Evolutionary conservation across 2,888 invertebrate species (phyloP), one percentile per base, ranked within the genome.

Genomic region (Amblyteles armatorius): DNA sequence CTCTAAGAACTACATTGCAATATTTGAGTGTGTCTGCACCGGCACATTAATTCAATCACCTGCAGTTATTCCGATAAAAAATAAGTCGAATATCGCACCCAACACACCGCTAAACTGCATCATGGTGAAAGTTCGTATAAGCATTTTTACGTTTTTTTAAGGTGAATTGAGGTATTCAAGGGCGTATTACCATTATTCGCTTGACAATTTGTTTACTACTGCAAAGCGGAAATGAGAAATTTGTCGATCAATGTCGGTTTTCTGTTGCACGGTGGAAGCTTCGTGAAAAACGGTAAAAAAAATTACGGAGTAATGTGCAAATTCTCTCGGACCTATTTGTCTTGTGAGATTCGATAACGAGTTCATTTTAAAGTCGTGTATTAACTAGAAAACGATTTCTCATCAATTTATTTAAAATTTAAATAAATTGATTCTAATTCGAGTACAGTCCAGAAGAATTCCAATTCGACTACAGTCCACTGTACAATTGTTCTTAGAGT

Each of bases 71-170:
- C 9, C 40, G 11, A 40, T 40, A 29, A 29, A 44, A 44, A 48
- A 48, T 16, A 82, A 48, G 60, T 48, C 26, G 52, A 79, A 44
- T 77, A 60, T 19, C 52, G 65, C 68, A 79, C 60, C 5, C 44
- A 26, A n/a, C 57, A 84, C 78, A 60, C 60, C 65, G 48, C 76
- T 76, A 84, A 91, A 88, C 90, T 90, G 89, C 9, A 84, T 63
- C 55, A 36, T 29, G 2, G 29, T 65, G 29, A 63, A 63, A 63
- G 63, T 72, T 63, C 36, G 22, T 11, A 60, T 26, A 71, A 60
- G 11, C 7, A 36, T 50, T 13, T 52, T 57, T 22, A 48, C n/a
- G 16, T 2, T 1, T 72, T 52, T 33, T 36, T 76, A 44, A 3
- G n/a, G n/a, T 63, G n/a, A 33, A 63, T 63, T 33, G 63, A 16